Percentiles rank a stretch among this genome's conserved stretches.
phyloP scores from a whole-genome alignment of 2,888 invertebrate genomes.

The Thecophora atra region DNA sequence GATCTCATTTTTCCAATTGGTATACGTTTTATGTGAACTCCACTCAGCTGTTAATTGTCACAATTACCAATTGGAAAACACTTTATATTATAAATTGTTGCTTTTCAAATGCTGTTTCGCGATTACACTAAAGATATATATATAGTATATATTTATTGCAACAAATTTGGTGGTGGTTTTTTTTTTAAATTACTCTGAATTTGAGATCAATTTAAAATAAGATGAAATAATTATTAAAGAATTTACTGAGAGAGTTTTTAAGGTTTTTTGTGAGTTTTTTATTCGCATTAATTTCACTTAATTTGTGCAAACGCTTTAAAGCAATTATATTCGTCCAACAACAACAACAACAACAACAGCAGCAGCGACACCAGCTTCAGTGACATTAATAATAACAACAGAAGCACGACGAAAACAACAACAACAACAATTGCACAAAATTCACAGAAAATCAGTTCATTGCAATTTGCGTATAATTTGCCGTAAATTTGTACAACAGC shows the following conservation, averaged over 20 bases:
- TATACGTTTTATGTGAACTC: no score
- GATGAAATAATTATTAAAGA: background rate
- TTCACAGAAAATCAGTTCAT: slow-evolving; percentile 32
- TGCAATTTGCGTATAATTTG: slow-evolving; percentile 35
- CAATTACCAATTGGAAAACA: no score
- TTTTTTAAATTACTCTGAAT: no score
- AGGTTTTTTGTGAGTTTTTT: background rate
- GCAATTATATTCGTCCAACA: background rate
- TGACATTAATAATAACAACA: no score
- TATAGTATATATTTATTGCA: no score
- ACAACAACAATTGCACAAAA: slow-evolving; percentile 40
- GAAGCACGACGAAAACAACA: slow-evolving; percentile 24
- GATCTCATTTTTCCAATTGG: no score
- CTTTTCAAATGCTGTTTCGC: no score
- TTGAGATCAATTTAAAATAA: no score
- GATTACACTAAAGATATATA: no score
- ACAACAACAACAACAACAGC: slow-evolving; percentile 43
- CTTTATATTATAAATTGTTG: no score
- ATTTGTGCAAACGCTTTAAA: slow-evolving; percentile 10
- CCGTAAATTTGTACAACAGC: slow-evolving; percentile 10
- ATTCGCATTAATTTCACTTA: slow-evolving; percentile 13
- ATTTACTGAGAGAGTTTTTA: background rate
- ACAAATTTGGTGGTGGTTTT: no score
- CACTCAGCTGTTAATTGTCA: no score
- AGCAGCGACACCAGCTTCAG: slow-evolving; percentile 40